A percentile compares a stretch with the other conserved stretches of the same genome.
These are phyloP conservation scores for Hirtodrosophila trivittata DNA, from an alignment of 2,888 invertebrate genomes.

Conservation along the genomic window DNA sequence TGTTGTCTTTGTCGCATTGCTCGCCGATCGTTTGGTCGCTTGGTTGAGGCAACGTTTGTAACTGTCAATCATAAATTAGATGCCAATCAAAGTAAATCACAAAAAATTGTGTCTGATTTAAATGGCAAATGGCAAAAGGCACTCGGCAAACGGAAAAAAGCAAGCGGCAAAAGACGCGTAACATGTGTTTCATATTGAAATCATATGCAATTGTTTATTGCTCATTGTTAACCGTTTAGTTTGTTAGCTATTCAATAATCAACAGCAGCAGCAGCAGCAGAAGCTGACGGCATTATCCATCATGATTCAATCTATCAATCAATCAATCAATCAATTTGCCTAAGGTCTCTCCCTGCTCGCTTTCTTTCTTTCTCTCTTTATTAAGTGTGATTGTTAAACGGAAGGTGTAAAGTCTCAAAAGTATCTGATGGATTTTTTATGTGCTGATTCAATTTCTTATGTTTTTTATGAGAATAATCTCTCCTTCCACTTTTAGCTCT, in stretches of 20 bases:
- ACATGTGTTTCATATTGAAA: constrained; percentile 32
- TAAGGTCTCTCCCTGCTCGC: no score
- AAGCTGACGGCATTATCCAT: background rate
- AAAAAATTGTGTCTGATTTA: constrained; percentile 67
- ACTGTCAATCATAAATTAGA: constrained; percentile 80
- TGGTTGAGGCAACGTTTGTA: constrained; percentile 61
- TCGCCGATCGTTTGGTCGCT: constrained; percentile 28
- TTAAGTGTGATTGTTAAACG: no score
- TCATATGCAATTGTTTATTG: constrained; percentile 41
- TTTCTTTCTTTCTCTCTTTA: no score
- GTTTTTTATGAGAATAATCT: no score
- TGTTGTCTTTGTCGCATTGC: constrained; percentile 9
- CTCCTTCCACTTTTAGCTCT: no score
- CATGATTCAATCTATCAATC: no score
- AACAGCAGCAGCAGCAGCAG: constrained; percentile 3
- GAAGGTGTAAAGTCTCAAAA: no score
- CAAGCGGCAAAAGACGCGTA: constrained; percentile 18
- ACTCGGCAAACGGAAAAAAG: no score
- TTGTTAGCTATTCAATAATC: constrained; percentile 12
- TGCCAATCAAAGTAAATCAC: constrained; percentile 75
- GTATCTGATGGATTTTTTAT: no score
- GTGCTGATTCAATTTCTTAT: no score
- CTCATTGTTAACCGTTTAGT: constrained; percentile 21
- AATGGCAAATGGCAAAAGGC: constrained; percentile 60
- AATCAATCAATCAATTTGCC: no score